A percentile compares a stretch with the other conserved stretches of the same genome.
phyloP scores from a whole-genome alignment of 1,140 invertebrate species.

The Drosophila subobscura region DNA sequence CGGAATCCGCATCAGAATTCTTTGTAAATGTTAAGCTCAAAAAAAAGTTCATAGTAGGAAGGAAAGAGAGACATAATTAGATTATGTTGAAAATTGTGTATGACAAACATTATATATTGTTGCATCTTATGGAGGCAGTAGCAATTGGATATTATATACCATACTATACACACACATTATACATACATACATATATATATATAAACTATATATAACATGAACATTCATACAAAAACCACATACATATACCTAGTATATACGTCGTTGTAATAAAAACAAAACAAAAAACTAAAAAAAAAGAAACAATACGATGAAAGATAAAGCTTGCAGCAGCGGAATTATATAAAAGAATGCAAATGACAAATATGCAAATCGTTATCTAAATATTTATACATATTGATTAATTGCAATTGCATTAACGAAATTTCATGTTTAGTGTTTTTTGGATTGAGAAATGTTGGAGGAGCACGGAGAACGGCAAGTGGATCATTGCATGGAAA shows the following conservation, averaged over 20 bases:
- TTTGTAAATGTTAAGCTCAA: constrained; percentile 82
- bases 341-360: constrained; percentile 57
- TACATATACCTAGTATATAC: constrained; percentile 79
- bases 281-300: constrained; percentile 42
- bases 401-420: constrained; percentile 53
- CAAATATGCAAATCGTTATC: constrained; percentile 78
- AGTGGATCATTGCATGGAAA: constrained; percentile 31
- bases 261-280: constrained; percentile 72
- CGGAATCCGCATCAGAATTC: constrained; percentile 63
- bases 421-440: constrained; percentile 77
- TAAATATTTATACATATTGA: constrained; percentile 76
- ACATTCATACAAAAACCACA: constrained; percentile 53
- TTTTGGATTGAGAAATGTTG: constrained; percentile 58
- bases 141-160: constrained; percentile 76
- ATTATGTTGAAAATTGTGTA: constrained; percentile 65
- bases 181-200: constrained; percentile 57
- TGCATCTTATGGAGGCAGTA: constrained; percentile 67
- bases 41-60: constrained; percentile 69
- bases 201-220: constrained; percentile 9
- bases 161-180: constrained; percentile 44
- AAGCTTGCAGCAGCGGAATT: constrained; percentile 41
- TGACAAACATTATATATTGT: constrained; percentile 70
- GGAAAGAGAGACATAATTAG: constrained; percentile 66
- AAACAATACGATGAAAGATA: constrained; percentile 46
- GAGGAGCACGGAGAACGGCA: constrained; percentile 1